These are phyloP conservation scores for Acanthosepion esculentum DNA, from an alignment of 2,888 invertebrate genomes.

Conservation along the genomic window DNA sequence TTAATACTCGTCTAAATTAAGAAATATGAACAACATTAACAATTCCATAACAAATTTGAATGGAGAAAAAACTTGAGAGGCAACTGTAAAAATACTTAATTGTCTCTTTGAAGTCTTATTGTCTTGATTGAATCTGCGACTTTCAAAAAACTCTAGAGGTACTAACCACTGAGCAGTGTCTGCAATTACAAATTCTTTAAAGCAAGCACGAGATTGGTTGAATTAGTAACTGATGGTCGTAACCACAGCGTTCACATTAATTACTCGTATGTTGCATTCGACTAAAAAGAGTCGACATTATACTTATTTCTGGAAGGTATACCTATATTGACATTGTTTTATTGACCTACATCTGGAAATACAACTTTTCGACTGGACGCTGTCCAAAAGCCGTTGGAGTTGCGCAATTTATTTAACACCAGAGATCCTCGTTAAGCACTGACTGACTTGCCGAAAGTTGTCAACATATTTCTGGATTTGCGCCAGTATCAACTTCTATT, in stretches of 20 bases:
- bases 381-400: conserved; percentile 20
- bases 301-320: conserved; percentile 18
- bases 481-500: not conserved
- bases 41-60: no score
- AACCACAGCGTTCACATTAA: not conserved
- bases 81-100: no score
- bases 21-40: no score
- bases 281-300: not conserved
- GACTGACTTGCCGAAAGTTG: not conserved
- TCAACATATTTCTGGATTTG: not conserved
- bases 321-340: not conserved
- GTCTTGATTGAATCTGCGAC: no score
- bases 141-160: not conserved
- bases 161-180: not conserved
- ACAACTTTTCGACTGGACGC: not conserved
- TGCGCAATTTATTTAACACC: conserved; percentile 33
- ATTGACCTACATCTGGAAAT: conserved; percentile 8
- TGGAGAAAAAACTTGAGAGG: no score
- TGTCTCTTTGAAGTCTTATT: no score
- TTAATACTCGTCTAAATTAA: no score
- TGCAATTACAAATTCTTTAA: not conserved
- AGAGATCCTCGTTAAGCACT: not conserved
- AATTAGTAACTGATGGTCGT: not conserved
- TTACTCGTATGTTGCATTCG: not conserved
- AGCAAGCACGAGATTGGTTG: not conserved